A percentile compares a stretch with the other conserved stretches of the same genome.
These are phyloP conservation scores for Drosophila melanogaster DNA, from an alignment of 1,140 invertebrate species.

Conservation along the genomic window Release_6_plus_ISO1_MT NC_004354.4:4677501-4678000, in stretches of 20 bases:
- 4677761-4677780: slow-evolving; percentile 21
- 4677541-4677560: background rate
- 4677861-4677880: background rate
- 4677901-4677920: background rate
- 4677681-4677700: slow-evolving; percentile 4
- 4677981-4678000: background rate
- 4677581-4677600: background rate
- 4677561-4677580: background rate
- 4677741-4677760: slow-evolving; percentile 29
- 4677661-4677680: slow-evolving; percentile 10
- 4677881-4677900: slow-evolving; percentile 36
- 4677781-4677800: slow-evolving; percentile 2
- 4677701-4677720: background rate
- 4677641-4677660: slow-evolving; percentile 22
- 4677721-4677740: background rate
- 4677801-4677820: slow-evolving; percentile 3
- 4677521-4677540: slow-evolving; percentile 18
- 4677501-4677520: background rate
- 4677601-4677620: slow-evolving; percentile 33
- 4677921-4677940: background rate
- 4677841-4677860: background rate
- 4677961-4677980: no score
- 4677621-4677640: slow-evolving; percentile 47
- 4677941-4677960: background rate
- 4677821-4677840: background rate